Conservation (phyloP, 2,888 invertebrate species). For the Chrysotoxum bicinctum region DNA sequence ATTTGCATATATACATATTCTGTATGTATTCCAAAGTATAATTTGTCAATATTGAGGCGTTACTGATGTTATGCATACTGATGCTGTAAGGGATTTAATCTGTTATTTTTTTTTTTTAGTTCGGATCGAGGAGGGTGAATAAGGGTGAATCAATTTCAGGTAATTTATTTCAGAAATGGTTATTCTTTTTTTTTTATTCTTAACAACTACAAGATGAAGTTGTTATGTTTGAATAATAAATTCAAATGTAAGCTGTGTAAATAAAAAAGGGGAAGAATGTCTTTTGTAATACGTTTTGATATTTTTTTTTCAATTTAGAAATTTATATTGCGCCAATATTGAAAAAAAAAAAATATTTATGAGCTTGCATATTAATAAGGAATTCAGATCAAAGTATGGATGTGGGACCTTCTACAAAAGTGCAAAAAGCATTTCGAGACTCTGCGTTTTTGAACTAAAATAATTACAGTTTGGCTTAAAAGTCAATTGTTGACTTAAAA, state of each 20-base stretch:
- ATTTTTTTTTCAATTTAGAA: not conserved
- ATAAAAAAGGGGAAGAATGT: not conserved
- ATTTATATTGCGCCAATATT: not conserved
- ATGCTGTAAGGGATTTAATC: constrained; percentile 34
- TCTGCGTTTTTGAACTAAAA: too few species aligned
- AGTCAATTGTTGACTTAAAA: too few species aligned
- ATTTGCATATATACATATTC: constrained; percentile 59
- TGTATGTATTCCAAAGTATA: constrained; percentile 31
- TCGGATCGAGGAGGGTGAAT: not conserved
- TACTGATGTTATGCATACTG: constrained; percentile 63
- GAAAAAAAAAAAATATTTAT: not conserved
- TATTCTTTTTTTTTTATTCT: not conserved
- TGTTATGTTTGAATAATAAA: constrained; percentile 23
- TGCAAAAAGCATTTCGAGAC: too few species aligned
- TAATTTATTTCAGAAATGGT: constrained; percentile 28
- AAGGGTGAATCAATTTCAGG: constrained; percentile 41
- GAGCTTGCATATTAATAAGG: not conserved
- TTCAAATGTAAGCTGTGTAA: not conserved
- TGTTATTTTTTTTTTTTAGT: not conserved
- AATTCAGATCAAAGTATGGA: not conserved
- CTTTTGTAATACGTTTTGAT: not conserved
- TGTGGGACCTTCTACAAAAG: too few species aligned
- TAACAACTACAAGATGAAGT: constrained; percentile 17
- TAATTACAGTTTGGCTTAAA: too few species aligned
- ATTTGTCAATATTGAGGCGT: constrained; percentile 64